A percentile compares a stretch with the other conserved stretches of the same genome.
Evolutionary conservation across 2,888 invertebrate genomes (phyloP).

Genomic region (Marronus borbonicus): DNA sequence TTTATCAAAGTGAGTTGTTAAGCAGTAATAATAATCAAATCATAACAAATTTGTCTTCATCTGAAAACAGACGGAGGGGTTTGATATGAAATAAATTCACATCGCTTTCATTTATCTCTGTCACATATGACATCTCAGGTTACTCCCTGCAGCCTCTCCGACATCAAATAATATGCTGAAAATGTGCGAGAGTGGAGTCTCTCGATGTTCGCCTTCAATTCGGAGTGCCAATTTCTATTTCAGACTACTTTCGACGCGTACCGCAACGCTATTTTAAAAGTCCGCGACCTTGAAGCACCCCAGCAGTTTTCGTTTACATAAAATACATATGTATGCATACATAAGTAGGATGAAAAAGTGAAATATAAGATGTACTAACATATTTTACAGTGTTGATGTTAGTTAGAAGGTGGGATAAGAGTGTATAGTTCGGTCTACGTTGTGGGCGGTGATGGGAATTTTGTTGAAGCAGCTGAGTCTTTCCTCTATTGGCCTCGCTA

Average conservation of each 20-base stretch:
- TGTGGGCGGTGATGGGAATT: conserved; percentile 12
- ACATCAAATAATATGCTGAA: conserved; percentile 28
- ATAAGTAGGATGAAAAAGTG: conserved; percentile 8
- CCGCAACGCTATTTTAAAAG: conserved; percentile 48
- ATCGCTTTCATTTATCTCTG: conserved; percentile 35
- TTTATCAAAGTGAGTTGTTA: not conserved
- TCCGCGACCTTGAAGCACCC: conserved; percentile 49
- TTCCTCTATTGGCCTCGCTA: conserved; percentile 33
- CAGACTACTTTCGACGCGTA: conserved; percentile 42
- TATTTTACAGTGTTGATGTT: conserved; percentile 9
- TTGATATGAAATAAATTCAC: conserved; percentile 28
- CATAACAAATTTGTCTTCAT: conserved; percentile 14
- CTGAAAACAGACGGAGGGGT: conserved; percentile 15
- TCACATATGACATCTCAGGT: conserved; percentile 18
- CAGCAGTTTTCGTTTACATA: conserved; percentile 7
- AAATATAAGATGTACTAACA: conserved; percentile 32
- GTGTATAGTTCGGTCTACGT: not conserved
- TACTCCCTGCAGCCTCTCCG: not conserved
- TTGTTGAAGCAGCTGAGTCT: conserved; percentile 40
- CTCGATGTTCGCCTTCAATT: conserved; percentile 28
- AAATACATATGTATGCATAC: not conserved
- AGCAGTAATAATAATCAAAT: conserved; percentile 16
- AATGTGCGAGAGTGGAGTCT: not conserved
- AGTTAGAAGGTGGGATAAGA: conserved; percentile 14
- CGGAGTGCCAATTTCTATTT: conserved; percentile 49